Evolutionary conservation across 2,888 invertebrate genomes (phyloP).

Genomic region (Amblyjoppa fuscipennis): DNA sequence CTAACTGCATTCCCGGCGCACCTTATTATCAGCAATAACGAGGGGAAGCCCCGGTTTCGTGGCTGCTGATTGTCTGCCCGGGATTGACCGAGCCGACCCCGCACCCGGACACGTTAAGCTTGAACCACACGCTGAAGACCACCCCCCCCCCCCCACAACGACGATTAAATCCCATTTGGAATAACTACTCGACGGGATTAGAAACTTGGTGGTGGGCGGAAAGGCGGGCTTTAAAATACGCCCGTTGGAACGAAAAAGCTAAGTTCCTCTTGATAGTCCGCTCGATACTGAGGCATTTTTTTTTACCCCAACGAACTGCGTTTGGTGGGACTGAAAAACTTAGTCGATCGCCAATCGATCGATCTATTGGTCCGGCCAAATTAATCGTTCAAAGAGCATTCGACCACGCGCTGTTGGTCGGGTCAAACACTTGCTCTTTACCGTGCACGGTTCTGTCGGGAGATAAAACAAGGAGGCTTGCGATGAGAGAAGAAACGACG

Average conservation of each 20-base stretch:
- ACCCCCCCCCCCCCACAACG: not conserved
- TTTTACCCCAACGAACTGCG: too few relatives aligned
- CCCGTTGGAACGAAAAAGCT: not conserved
- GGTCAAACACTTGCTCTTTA: too few relatives aligned
- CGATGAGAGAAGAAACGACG: not conserved
- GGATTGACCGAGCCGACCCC: not conserved
- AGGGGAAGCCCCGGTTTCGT: constrained; percentile 33
- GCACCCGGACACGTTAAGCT: not conserved
- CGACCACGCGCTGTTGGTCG: too few relatives aligned
- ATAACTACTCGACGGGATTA: not conserved
- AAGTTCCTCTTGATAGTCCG: not conserved
- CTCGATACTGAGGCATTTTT: not conserved
- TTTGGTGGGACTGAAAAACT: too few relatives aligned
- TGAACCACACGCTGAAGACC: not conserved
- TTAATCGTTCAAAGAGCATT: too few relatives aligned
- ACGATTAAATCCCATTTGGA: constrained; percentile 4
- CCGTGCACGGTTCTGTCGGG: not conserved
- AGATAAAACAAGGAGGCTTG: constrained; percentile 14
- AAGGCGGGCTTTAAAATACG: not conserved
- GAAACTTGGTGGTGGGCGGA: not conserved
- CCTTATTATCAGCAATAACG: constrained; percentile 71
- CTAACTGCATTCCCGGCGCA: constrained; percentile 69
- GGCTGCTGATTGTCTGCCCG: constrained; percentile 29
- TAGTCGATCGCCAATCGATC: too few relatives aligned
- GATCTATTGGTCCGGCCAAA: too few relatives aligned